These are phyloP conservation scores for Sanderia malayensis DNA, from an alignment of 30 jellyfish, hydroid and myxozoan genomes.

Conservation along the genomic window DNA sequence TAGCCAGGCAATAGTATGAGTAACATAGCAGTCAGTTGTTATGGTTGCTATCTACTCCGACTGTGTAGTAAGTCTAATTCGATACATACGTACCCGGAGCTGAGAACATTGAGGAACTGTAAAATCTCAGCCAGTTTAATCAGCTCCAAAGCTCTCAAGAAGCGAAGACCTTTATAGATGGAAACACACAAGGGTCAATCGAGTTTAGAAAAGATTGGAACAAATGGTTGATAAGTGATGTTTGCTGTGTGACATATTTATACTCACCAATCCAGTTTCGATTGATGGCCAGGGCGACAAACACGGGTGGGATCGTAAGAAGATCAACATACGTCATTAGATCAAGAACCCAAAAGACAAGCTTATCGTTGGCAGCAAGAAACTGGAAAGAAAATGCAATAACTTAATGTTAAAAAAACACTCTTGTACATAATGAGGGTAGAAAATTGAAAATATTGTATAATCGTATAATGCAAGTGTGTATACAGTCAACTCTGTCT, in stretches of 20 bases:
- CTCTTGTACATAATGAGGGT: no score
- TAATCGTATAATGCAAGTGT: no score
- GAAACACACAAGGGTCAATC: background rate
- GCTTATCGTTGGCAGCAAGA: conserved; percentile 90
- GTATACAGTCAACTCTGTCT: no score
- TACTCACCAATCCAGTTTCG: conserved; percentile 84
- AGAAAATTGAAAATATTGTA: no score
- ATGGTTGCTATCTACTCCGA: no score
- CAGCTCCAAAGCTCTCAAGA: conserved; percentile 86
- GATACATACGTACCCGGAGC: conserved; percentile 90
- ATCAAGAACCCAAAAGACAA: conserved; percentile 81
- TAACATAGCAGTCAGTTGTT: no score
- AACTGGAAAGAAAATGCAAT: conserved; percentile 60
- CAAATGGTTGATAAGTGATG: no score
- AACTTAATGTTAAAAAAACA: no score
- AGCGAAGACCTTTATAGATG: conserved; percentile 73
- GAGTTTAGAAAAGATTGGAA: background rate
- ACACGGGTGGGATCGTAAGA: conserved; percentile 84
- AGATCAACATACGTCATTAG: conserved; percentile 62
- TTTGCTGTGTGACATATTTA: background rate
- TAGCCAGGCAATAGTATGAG: no score
- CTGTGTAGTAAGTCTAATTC: no score
- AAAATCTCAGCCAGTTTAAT: conserved; percentile 86
- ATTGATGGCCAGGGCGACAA: conserved; percentile 60
- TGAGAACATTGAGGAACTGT: conserved; percentile 83